Conservation (phyloP, 2,797 vertebrate species). For the Clarias platycephalus region DNA sequence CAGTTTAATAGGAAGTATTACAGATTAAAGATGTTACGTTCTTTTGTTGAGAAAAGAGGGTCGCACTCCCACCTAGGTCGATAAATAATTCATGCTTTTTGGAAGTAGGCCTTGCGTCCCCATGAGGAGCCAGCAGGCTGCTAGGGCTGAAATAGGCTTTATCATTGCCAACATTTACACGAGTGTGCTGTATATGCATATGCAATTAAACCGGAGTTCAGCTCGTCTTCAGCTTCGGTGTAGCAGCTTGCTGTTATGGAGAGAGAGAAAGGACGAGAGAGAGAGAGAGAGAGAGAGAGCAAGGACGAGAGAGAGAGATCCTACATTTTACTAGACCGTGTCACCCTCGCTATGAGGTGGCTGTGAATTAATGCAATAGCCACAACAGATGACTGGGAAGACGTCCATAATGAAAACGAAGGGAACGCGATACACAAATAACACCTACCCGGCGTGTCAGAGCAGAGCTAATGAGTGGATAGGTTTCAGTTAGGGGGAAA, state of each 20-base stretch:
- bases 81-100: constrained; percentile 90
- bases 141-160: constrained; percentile 90
- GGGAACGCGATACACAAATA: constrained; percentile 15
- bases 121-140: constrained; percentile 84
- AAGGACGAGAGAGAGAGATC: constrained; percentile 63
- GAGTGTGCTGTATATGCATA: constrained; percentile 82
- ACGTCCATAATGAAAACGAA: constrained; percentile 7
- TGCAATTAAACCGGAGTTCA: constrained; percentile 84
- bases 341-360: constrained; percentile 48
- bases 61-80: constrained; percentile 86
- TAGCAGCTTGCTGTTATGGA: constrained; percentile 17
- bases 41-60: constrained; percentile 75
- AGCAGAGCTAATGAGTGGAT: constrained; percentile 14
- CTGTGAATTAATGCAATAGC: constrained; percentile 45
- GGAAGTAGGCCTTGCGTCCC: constrained; percentile 82
- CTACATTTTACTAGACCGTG: constrained; percentile 74
- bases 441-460: background rate
- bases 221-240: constrained; percentile 78
- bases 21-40: constrained; percentile 70
- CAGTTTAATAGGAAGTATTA: constrained; percentile 53
- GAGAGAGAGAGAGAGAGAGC: constrained; percentile 47
- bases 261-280: constrained; percentile 62
- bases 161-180: constrained; percentile 82
- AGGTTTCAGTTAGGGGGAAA: constrained; percentile 20
- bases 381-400: constrained; percentile 34